Evolutionary conservation across 2,888 invertebrate species (phyloP), one percentile per base, ranked within the genome.

Genomic region (Masnerella sp.): DNA sequence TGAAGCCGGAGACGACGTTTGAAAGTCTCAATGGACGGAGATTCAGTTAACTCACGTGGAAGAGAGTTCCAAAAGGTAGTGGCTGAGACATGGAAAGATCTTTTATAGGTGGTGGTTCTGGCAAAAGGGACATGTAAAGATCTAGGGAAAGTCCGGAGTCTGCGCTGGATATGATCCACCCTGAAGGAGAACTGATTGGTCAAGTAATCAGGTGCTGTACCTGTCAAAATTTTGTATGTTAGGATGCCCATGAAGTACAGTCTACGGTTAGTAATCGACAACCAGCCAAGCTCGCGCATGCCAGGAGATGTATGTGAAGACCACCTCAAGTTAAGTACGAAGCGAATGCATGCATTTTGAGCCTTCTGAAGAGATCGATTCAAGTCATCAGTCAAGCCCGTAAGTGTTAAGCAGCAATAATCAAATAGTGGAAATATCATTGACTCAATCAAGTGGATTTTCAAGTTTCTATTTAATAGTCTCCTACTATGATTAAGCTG

Each of bases 321-420:
- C n/a, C 32, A 2, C 2, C 9, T 32, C 4, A 32, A 7, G 2
- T n/a, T 4, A 2, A 4, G 5, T 8, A 32, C 32, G 9, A 5
- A 32, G 5, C 32, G 5, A n/a, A 32, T 9, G 22, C 22, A 22
- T 5, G 22, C 22, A 22, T 22, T 22, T 7, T 5, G 7, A 7
- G 22, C 22, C 3, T 7, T 3, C 7, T 22, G 22, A 22, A 22
- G 22, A 5, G 3, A 5, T 5, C 4, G 3, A 7, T 22, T 22
- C 22, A 22, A 22, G 3, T 22, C 22, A 22, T 22, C 7, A 22
- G n/a, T n/a, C n/a, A n/a, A n/a, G n/a, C n/a, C n/a, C n/a, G n/a
- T n/a, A n/a, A n/a, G n/a, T n/a, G n/a, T 22, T 22, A 32, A n/a
- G 32, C 32, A 32, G 9, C 32, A 32, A 32, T n/a, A 32, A n/a